phyloP scores from a whole-genome alignment of 2,888 invertebrate genomes.

The Nycteola revayana region DNA sequence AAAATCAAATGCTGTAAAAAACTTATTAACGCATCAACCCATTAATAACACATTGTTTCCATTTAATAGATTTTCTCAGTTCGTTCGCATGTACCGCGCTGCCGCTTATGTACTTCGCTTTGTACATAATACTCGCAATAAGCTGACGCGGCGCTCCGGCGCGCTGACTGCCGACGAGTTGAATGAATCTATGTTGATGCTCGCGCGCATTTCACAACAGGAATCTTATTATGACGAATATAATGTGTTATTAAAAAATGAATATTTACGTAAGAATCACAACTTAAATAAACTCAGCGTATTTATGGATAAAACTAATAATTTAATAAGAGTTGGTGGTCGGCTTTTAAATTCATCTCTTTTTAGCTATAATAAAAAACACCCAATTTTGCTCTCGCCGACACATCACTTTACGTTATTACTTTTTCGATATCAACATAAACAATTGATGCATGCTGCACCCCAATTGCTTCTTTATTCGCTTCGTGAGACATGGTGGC shows the following conservation, averaged over 20 bases:
- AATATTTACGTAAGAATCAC: too few species aligned
- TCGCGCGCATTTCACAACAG: not conserved
- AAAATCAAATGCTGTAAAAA: not conserved
- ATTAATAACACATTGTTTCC: not conserved
- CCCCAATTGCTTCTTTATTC: conserved; percentile 1
- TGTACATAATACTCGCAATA: not conserved
- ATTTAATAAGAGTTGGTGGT: conserved; percentile 10
- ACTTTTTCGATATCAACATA: conserved; percentile 2
- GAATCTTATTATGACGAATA: not conserved
- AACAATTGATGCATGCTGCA: conserved; percentile 2
- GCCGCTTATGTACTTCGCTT: conserved; percentile 1
- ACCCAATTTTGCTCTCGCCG: conserved; percentile 6
- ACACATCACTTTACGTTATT: conserved; percentile 5
- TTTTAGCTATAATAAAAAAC: conserved; percentile 11
- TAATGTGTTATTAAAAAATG: not conserved
- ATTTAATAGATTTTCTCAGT: conserved; percentile 1
- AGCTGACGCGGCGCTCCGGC: not conserved
- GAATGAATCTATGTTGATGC: not conserved
- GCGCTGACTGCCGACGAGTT: conserved; percentile 1
- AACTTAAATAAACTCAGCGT: not conserved
- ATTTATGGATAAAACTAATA: conserved; percentile 6
- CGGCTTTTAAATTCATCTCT: conserved; percentile 2
- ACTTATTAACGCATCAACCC: not conserved
- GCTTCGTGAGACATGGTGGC: conserved; percentile 2
- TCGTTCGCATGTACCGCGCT: not conserved